Conservation (phyloP, 2,113 vertebrate species). For the Aspidoscelis tigris region DNA sequence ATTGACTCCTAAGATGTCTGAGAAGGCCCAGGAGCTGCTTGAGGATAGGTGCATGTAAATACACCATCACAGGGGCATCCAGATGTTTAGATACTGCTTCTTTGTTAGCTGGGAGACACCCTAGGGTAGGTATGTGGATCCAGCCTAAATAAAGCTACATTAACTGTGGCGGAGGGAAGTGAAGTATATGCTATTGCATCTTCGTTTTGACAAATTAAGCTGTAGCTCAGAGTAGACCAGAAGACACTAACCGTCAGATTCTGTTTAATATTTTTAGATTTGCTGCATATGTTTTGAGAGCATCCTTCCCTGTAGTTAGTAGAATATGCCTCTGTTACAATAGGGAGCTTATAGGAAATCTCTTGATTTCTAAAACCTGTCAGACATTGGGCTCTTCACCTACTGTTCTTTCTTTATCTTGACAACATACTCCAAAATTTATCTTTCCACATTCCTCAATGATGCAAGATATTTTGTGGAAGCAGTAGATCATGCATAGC, state of each 20-base stretch:
- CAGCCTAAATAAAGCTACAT: not conserved
- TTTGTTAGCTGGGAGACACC: too few species aligned
- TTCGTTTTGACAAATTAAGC: not conserved
- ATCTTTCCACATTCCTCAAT: constrained; percentile 40
- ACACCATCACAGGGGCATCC: too few species aligned
- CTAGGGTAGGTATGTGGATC: too few species aligned
- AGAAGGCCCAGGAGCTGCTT: too few species aligned
- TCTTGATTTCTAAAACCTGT: constrained; percentile 40
- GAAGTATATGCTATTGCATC: not conserved
- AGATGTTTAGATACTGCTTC: too few species aligned
- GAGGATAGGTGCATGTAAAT: too few species aligned
- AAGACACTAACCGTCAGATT: not conserved
- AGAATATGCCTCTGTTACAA: constrained; percentile 32
- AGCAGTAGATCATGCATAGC: constrained; percentile 53
- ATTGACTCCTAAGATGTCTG: too few species aligned
- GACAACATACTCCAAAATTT: constrained; percentile 25
- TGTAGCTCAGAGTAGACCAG: not conserved
- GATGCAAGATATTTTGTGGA: constrained; percentile 58
- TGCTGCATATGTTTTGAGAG: not conserved
- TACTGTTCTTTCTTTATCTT: constrained; percentile 3
- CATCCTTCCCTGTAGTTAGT: constrained; percentile 22
- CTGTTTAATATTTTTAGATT: constrained; percentile 4
- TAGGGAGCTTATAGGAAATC: not conserved
- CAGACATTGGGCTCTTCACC: constrained; percentile 17
- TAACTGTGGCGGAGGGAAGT: not conserved